phyloP scores from a whole-genome alignment of 1,140 invertebrate species.

The Scaptomyza hsui region DNA sequence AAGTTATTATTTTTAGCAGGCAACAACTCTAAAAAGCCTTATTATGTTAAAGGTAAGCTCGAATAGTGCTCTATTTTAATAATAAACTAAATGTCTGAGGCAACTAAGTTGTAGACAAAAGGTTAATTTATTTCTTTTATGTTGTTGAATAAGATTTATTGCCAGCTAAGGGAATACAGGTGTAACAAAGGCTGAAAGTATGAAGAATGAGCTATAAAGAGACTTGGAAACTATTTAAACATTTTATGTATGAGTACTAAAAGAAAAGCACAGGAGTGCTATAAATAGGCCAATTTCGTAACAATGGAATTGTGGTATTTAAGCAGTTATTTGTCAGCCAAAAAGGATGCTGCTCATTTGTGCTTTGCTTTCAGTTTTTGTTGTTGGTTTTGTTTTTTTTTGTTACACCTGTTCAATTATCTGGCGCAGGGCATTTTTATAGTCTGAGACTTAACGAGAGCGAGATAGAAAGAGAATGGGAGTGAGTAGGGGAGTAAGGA shows the following conservation, averaged over 20 bases:
- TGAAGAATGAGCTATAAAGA: not conserved
- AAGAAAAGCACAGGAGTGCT: slow-evolving; percentile 19
- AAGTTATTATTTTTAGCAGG: too few relatives aligned
- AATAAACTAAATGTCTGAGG: too few relatives aligned
- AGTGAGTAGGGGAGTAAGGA: too few relatives aligned
- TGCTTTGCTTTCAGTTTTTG: slow-evolving; percentile 10
- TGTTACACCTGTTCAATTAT: slow-evolving; percentile 51
- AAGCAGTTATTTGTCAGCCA: slow-evolving; percentile 15
- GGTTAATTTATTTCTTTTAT: too few relatives aligned
- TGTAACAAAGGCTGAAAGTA: not conserved
- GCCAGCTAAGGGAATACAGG: not conserved
- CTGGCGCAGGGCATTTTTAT: slow-evolving; percentile 38
- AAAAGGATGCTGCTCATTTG: slow-evolving; percentile 37
- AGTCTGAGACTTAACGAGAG: slow-evolving; percentile 1
- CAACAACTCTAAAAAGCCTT: too few relatives aligned
- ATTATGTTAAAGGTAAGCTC: too few relatives aligned
- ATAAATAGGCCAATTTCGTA: slow-evolving; percentile 35
- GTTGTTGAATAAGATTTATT: not conserved
- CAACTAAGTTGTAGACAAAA: not conserved
- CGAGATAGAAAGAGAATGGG: too few relatives aligned
- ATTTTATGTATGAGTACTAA: slow-evolving; percentile 18
- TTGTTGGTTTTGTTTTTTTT: slow-evolving; percentile 15
- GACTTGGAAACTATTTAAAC: slow-evolving; percentile 12
- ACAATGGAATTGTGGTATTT: slow-evolving; percentile 16
- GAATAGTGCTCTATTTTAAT: too few relatives aligned